Evolutionary conservation across 1,140 invertebrate genomes (phyloP), one percentile per base, ranked within the genome.

Genomic region (Magallana gigas): DNA sequence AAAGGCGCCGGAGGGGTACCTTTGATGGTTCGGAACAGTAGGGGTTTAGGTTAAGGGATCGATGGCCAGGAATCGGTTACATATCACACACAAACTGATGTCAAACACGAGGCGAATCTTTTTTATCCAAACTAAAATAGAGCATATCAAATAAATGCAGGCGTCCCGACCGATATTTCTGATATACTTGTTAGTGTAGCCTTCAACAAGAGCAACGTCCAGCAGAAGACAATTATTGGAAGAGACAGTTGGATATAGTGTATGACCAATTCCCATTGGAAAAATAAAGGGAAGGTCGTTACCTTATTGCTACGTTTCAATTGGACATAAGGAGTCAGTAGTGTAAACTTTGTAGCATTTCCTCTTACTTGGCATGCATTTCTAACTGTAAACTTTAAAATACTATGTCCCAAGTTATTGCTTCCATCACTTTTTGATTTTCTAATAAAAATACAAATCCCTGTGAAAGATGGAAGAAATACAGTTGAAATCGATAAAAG

Each of bases 111-210:
- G 68, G 36, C 60, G 23, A 29, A 29, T 29, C 68, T 29, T 18
- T 76, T 76, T 76, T 29, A 76, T 76, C 23, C 36, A 76, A 29
- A 76, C 36, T 76, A 76, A 29, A 76, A 76, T 36, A 76, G 18
- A 76, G 14, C 68, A 76, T 76, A 76, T 76, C 68, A 76, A 76
- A 76, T 76, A 76, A 76, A 76, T 29, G 68, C 68, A 48, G 68
- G 23, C 68, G 36, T 18, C 23, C 23, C 18, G 23, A 8, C 23
- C 68, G 68, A 76, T 76, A 29, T 76, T 76, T 29, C 68, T 29
- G 36, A 76, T 76, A 76, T 76, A 76, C 12, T 4, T 8, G 36
- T 11, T 12, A 29, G 0, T 76, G 8, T 76, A 36, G 68, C 68
- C 68, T 11, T 29, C 4, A 76, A 29, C 36, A 12, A 76, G 14